Base-by-base conservation (phyloP, 2,113 vertebrate species). In the Pelecanoides urinatrix region DNA sequence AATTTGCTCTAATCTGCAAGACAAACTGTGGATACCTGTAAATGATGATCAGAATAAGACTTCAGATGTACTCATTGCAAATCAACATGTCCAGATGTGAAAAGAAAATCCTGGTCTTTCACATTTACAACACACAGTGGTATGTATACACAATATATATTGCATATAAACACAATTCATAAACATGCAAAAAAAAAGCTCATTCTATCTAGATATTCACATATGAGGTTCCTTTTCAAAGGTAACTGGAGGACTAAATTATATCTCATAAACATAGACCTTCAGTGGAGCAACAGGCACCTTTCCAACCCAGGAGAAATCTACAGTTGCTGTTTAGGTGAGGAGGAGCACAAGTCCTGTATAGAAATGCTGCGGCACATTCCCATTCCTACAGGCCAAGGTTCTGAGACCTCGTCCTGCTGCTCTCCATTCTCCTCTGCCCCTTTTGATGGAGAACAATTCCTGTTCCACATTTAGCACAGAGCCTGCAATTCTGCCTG, bases 401-500 rank as follows among this genome's bases (percentile, higher is more conserved):
- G 7, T 78, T 30, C 44, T 7, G 15, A 75, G 29, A 16, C 42
- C 32, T 90, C 8, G 4, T 78, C 73, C 81, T 85, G 70, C 67
- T 88, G 66, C 36, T 92, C 53, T 67, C 18, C 36, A 40, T 86
- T 82, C 29, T 90, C 42, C 53, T 82, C 78, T 92, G 25, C 19
- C 34, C 42, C 23, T 90, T 94, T 92, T 74, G 62, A 56, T 59
- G 23, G 77, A 86, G 58, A 90, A 65, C 58, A 88, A 94, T 92
- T 95, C 81, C 56, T 79, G 27, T 89, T 88, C 76, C 36, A 65
- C 66, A 49, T 92, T 72, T 94, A 85, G 71, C 22, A n/a, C 63
- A 82, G 75, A 86, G 66, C 6, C 86, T 90, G 70, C 30, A 94
- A 73, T 95, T 90, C 88, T 82, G 53, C 58, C 58, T 72, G 34